These are phyloP conservation scores for Deroplatys truncata DNA, from an alignment of 2,888 invertebrate genomes.

Conservation along the genomic window DNA sequence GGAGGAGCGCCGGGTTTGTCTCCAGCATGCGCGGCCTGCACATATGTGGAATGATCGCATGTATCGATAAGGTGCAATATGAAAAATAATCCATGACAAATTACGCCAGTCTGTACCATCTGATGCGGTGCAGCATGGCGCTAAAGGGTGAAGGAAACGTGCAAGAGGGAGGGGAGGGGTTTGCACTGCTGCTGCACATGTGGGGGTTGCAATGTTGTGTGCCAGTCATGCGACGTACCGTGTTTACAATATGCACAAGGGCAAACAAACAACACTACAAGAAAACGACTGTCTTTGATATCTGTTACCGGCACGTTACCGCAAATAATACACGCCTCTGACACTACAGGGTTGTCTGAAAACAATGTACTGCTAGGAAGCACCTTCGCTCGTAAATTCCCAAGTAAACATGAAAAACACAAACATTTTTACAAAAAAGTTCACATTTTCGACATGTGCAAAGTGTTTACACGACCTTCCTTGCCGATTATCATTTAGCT, in stretches of 20 bases:
- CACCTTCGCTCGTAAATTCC: no score
- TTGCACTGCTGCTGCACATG: background rate
- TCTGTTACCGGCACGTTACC: background rate
- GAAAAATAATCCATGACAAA: slow-evolving; percentile 24
- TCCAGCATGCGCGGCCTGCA: background rate
- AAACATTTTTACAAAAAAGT: no score
- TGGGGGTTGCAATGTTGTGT: background rate
- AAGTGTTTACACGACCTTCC: no score
- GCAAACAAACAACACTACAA: background rate
- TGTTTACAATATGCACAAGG: background rate
- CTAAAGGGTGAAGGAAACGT: background rate
- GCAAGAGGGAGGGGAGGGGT: background rate
- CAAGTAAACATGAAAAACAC: no score
- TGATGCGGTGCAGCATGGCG: background rate
- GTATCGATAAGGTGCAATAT: slow-evolving; percentile 13
- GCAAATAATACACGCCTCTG: no score
- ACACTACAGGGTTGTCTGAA: no score
- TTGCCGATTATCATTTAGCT: no score
- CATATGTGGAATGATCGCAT: slow-evolving; percentile 19
- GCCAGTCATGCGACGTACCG: background rate
- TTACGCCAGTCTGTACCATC: slow-evolving; percentile 26
- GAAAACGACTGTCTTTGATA: background rate
- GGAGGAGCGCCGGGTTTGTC: background rate
- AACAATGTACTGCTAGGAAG: no score
- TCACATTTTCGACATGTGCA: no score